These are phyloP conservation scores for Cataglyphis hispanica DNA, from an alignment of 1,140 invertebrate genomes.

Conservation along the genomic window DNA sequence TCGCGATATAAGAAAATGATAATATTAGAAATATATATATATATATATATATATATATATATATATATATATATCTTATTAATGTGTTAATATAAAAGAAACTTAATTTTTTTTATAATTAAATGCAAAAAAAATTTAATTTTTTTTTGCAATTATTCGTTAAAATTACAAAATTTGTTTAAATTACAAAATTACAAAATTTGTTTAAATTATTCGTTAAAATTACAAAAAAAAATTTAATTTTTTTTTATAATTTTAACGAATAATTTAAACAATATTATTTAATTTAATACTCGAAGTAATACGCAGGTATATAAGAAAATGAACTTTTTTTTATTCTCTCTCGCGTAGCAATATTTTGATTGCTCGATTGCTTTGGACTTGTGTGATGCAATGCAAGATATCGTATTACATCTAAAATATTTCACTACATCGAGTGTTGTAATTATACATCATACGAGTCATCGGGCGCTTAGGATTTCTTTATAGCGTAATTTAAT, in stretches of 20 bases:
- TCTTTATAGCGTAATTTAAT: background rate
- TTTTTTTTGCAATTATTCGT: no score
- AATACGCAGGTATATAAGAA: background rate
- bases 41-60: no score
- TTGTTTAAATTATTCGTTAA: no score
- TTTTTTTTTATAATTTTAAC: background rate
- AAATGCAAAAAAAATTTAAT: no score
- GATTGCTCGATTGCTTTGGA: background rate
- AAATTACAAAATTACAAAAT: no score
- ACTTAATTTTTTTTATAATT: conserved; percentile 1
- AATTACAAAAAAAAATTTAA: no score
- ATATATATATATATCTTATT: no score
- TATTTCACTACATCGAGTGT: conserved; percentile 14
- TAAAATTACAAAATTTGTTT: no score
- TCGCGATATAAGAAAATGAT: background rate
- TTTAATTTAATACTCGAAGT: background rate
- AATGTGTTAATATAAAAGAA: background rate
- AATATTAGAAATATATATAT: background rate
- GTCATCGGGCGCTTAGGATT: background rate
- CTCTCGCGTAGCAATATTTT: conserved; percentile 7
- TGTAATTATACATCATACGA: conserved; percentile 4
- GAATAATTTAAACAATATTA: conserved; percentile 24
- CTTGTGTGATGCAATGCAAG: background rate
- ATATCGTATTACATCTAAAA: conserved; percentile 33
- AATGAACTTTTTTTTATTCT: background rate